Base-by-base conservation (phyloP, 2,888 invertebrate species). In the Oligia latruncula region DNA sequence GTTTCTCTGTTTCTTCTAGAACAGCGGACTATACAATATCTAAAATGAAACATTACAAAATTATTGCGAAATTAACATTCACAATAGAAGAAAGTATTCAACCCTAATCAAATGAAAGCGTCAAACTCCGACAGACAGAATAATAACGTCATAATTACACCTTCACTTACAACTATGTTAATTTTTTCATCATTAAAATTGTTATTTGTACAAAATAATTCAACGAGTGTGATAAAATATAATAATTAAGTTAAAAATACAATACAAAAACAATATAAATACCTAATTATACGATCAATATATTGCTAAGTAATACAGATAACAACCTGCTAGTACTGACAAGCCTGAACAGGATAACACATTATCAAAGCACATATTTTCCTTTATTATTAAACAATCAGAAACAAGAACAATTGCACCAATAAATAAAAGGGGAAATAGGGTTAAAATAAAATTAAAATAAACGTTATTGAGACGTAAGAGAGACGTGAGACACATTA, bases 161-260 rank as follows among this genome's bases (percentile, higher is more conserved):
- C 80, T 88, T 90, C 89, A 90, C 94, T 94, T 95, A 96, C 84
- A 93, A 92, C 95, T 96, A 96, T 90, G 93, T 95, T 95, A 95
- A 92, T 93, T 95, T 93, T 60, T 91, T 85, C 91, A 92, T 93
- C 92, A 94, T 94, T 94, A 95, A 94, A 95, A 95, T 95, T 94
- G 95, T 95, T 96, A 96, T 96, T 96, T 96, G 97, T 96, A 97
- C 97, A 96, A 95, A 96, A 95, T 95, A 95, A 96, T 96, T 95
- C 95, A 96, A 96, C 96, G 95, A 95, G 95, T 94, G 93, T 93
- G 91, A 96, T 95, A 96, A 95, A 96, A 95, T 96, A 95, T 95
- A 93, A 93, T 93, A 92, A 94, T 94, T 94, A 95, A 94, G 94
- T 93, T 95, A 95, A 95, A 95, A 88, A 87, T 94, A 93, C 93